phyloP scores from a whole-genome alignment of 37 sponge, comb jelly and placozoan genomes.

The Lycopodina hypogea region DNA sequence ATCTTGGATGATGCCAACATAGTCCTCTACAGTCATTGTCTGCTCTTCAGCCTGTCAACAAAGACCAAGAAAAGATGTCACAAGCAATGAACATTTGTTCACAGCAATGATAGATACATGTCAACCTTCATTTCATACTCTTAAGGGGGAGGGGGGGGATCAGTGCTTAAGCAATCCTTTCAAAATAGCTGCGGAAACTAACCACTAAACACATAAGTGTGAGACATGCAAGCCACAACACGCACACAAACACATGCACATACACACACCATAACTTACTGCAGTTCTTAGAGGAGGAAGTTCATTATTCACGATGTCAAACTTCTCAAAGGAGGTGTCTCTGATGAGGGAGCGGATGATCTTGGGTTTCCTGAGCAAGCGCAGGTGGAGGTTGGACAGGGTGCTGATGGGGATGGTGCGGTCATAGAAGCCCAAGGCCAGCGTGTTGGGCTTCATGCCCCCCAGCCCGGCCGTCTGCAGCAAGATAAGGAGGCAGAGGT shows the following conservation, averaged over 20 bases:
- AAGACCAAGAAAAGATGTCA: constrained; percentile 8
- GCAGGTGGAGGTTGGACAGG: constrained; percentile 23
- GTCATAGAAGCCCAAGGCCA: constrained; percentile 86
- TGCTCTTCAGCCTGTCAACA: constrained; percentile 55
- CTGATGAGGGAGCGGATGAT: constrained; percentile 44
- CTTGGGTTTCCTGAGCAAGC: constrained; percentile 47
- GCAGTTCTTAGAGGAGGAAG: constrained; percentile 57
- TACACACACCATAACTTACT: constrained; percentile 55
- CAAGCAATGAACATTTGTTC: neutral
- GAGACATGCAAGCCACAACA: too few relatives aligned
- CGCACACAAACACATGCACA: too few relatives aligned
- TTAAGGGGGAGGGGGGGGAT: too few relatives aligned
- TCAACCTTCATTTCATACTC: too few relatives aligned
- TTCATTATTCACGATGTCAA: constrained; percentile 16
- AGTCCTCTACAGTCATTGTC: constrained; percentile 45
- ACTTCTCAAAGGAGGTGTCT: constrained; percentile 60
- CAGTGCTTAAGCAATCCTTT: too few relatives aligned
- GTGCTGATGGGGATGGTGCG: constrained; percentile 33
- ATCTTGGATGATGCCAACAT: constrained; percentile 77
- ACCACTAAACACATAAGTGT: too few relatives aligned
- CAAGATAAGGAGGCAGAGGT: constrained; percentile 15
- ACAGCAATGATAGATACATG: constrained; percentile 4
- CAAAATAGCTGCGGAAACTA: too few relatives aligned
- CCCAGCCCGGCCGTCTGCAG: constrained; percentile 91
- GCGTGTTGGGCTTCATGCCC: constrained; percentile 99